Base-by-base conservation (phyloP, 2,888 invertebrate species). In the Tetrapedia diversipes region DNA sequence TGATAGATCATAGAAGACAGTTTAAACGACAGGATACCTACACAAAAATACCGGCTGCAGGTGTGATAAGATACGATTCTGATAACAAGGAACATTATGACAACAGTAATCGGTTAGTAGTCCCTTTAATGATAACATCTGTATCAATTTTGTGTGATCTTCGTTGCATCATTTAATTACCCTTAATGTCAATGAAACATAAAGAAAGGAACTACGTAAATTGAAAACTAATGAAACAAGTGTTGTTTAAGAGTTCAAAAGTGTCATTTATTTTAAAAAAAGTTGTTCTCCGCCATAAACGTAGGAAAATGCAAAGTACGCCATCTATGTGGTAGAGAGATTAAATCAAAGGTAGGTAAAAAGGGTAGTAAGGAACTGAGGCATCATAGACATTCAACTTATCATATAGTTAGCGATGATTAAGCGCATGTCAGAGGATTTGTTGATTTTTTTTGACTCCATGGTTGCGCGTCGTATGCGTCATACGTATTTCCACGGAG, bases 21-120 rank as follows among this genome's bases (percentile, higher is more conserved):
- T 89, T 91, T 57, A 90, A 89, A 57, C 84, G 92, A 63, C 92
- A 92, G 79, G 91, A 92, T 53, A 92, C 92, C 1, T 92, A 92
- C 67, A 90, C 90, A 32, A 91, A 90, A 76, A 89, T 90, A 60
- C 85, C 86, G 2, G 67, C 85, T 7, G 70, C 81, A 0, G 86
- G 86, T 24, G 71, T 90, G 24, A 88, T 90, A 29, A 86, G 84
- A 83, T 90, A 89, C 73, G 90, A 91, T 61, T 65, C 88, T 14
- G 90, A 91, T 68, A 90, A 90, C 77, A 89, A 88, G 60, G 90
- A 90, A 16, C 87, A 87, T 8, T 90, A 90, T 82, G 87, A 90
- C 54, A 82, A 79, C 49, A 87, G 85, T 61, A 85, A 86, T 64
- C 84, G 89, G 90, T 90, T 71, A 87, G 86, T 83, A 54, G 29